Percentiles rank a stretch among this genome's conserved stretches.
These are phyloP conservation scores for Brachirus orientalis DNA, from an alignment of 2,113 vertebrate species.

Conservation along the genomic window DNA sequence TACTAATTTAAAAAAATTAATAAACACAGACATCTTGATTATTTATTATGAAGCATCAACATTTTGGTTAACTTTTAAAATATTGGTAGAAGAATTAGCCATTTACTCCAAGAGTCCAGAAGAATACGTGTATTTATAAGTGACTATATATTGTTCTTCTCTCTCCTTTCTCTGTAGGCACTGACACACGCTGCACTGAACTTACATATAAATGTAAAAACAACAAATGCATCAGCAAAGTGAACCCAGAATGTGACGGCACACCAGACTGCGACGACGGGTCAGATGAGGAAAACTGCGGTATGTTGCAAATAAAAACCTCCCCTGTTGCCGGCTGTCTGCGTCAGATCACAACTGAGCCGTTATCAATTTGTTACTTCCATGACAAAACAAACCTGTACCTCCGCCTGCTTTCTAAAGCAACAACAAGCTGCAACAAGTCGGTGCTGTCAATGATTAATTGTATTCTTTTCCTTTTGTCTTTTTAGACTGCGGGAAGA, in stretches of 20 bases:
- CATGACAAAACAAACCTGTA: constrained; percentile 8
- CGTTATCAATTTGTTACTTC: background rate
- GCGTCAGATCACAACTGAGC: background rate
- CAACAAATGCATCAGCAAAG: constrained; percentile 84
- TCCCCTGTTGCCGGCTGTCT: background rate
- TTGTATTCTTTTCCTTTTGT: background rate
- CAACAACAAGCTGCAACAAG: constrained; percentile 10
- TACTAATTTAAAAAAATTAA: too few relatives aligned
- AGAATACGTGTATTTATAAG: background rate
- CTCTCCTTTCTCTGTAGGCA: background rate
- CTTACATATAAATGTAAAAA: constrained; percentile 85
- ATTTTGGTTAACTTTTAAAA: too few relatives aligned
- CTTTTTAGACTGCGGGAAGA: constrained; percentile 87
- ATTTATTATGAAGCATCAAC: too few relatives aligned
- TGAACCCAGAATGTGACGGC: constrained; percentile 89
- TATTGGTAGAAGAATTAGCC: too few relatives aligned
- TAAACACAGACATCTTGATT: too few relatives aligned
- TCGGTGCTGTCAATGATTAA: background rate
- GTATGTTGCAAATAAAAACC: constrained; percentile 71
- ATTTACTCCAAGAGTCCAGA: too few relatives aligned
- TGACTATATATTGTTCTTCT: background rate
- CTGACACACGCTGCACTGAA: constrained; percentile 70
- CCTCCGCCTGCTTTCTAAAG: background rate
- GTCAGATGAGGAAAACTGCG: constrained; percentile 88
- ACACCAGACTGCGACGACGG: constrained; percentile 84